Percentiles rank a stretch among this genome's conserved stretches.
phyloP scores from a whole-genome alignment of 2,113 vertebrate species.

The Elgaria multicarinata region DNA sequence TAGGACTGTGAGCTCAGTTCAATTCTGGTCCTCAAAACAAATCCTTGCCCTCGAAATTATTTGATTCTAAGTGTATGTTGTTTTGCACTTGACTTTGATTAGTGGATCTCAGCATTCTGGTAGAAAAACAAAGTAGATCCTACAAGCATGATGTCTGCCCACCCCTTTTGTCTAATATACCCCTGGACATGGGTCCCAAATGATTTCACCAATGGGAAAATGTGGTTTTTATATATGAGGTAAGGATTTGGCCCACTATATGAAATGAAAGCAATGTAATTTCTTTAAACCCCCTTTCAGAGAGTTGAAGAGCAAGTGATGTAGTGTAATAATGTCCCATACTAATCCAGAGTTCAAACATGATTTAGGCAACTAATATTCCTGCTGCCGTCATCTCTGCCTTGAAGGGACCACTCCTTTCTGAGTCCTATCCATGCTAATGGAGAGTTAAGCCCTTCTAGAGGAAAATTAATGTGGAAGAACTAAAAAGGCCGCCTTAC shows the following conservation, averaged over 20 bases:
- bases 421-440: not conserved
- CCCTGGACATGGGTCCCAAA: not conserved
- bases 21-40: too few species aligned
- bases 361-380: constrained; percentile 1
- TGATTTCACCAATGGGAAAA: not conserved
- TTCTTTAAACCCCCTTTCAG: not conserved
- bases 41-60: too few species aligned
- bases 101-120: too few species aligned
- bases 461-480: not conserved
- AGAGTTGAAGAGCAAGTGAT: not conserved
- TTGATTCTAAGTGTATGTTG: too few species aligned
- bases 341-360: not conserved
- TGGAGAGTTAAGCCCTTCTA: not conserved
- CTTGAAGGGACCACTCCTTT: constrained; percentile 1
- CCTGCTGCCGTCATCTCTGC: not conserved
- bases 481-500: not conserved
- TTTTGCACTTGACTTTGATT: too few species aligned
- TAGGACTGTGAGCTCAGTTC: too few species aligned
- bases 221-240: not conserved
- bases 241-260: not conserved
- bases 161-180: not conserved
- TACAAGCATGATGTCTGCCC: too few species aligned
- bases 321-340: too few species aligned
- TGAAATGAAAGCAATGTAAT: constrained; percentile 9
- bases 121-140: too few species aligned